Evolutionary conservation across 2,797 vertebrate species (phyloP), one percentile per base, ranked within the genome.

Genomic region (Margarornis squamiger): DNA sequence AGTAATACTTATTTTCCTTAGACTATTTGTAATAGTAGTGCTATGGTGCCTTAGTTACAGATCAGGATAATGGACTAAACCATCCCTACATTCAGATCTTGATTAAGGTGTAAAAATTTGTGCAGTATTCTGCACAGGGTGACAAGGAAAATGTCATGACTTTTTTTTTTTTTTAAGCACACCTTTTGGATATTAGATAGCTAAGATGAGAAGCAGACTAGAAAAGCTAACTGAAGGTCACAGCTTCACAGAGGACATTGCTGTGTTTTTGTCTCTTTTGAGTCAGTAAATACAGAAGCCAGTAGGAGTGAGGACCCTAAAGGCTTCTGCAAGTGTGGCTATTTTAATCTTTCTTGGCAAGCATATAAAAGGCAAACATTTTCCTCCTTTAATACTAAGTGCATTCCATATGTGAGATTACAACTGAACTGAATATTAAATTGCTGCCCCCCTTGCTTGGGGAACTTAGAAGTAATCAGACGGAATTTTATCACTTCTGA

Each of bases 401-500:
- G 72, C 81, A 95, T 92, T 93, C 79, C 78, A 76, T 61, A 68
- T 55, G n/a, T 58, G 81, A 85, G 73, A 93, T 93, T 81, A 88
- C 79, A 63, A 46, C 27, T 27, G 41, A 90, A 76, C 11, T 55
- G 63, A 91, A 19, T 71, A 55, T 43, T 55, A 48, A 76, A 63
- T 75, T 58, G 30, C 77, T 85, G 32, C 77, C 16, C 27, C 20
- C 34, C 32, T 8, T 71, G 72, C 75, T 74, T 66, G 41, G 46
- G 46, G 54, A 86, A 46, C 32, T 52, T 48, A n/a, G 45, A 86
- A 88, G 29, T 32, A 85, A 87, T 83, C 22, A 27, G 65, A 71
- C 52, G 74, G 74, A 92, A 96, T 95, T 88, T 88, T 72, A 94
- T 80, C 67, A 70, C 32, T 73, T 86, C 58, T 89, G 71, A 86